A percentile compares a stretch with the other conserved stretches of the same genome.
phyloP scores from a whole-genome alignment of 2,888 invertebrate genomes.

The Petrophora chlorosata region DNA sequence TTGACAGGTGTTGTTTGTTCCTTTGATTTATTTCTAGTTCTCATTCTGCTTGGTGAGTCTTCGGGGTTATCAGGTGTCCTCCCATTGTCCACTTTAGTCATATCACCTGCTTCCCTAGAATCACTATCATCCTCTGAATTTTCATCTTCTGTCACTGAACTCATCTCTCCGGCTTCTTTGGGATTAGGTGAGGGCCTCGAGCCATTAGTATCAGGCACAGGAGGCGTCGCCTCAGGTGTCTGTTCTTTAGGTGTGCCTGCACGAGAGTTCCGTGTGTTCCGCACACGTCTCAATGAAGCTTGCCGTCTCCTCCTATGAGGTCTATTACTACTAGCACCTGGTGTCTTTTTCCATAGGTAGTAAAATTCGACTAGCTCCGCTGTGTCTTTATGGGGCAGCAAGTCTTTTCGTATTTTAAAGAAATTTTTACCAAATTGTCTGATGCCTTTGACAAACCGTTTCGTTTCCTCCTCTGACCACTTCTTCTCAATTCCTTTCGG shows the following conservation, averaged over 20 bases:
- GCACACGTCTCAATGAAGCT: conserved; percentile 93
- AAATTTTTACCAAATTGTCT: conserved; percentile 99
- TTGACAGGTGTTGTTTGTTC: conserved; percentile 86
- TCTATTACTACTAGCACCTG: conserved; percentile 97
- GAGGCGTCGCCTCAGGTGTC: conserved; percentile 84
- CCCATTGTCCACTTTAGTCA: conserved; percentile 92
- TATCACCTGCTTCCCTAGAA: conserved; percentile 91
- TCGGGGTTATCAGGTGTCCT: conserved; percentile 90
- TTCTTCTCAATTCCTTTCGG: conserved; percentile 98
- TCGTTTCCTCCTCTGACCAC: conserved; percentile 99
- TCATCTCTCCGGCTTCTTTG: conserved; percentile 88
- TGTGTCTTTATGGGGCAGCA: conserved; percentile 98
- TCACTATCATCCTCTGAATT: conserved; percentile 98
- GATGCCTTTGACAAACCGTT: conserved; percentile 98
- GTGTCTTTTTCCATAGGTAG: conserved; percentile 99
- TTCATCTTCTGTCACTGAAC: conserved; percentile 94
- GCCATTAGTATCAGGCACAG: conserved; percentile 79
- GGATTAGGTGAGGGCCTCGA: conserved; percentile 86
- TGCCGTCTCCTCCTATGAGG: conserved; percentile 95
- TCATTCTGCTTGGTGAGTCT: conserved; percentile 94
- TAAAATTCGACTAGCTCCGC: conserved; percentile 99
- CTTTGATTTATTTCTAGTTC: conserved; percentile 93
- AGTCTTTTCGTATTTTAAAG: conserved; percentile 97
- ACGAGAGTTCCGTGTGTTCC: conserved; percentile 94
- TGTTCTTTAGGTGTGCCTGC: conserved; percentile 91